A percentile compares a stretch with the other conserved stretches of the same genome.
Evolutionary conservation across 2,113 vertebrate genomes (phyloP).

Genomic region (Gymnobelideus leadbeateri): DNA sequence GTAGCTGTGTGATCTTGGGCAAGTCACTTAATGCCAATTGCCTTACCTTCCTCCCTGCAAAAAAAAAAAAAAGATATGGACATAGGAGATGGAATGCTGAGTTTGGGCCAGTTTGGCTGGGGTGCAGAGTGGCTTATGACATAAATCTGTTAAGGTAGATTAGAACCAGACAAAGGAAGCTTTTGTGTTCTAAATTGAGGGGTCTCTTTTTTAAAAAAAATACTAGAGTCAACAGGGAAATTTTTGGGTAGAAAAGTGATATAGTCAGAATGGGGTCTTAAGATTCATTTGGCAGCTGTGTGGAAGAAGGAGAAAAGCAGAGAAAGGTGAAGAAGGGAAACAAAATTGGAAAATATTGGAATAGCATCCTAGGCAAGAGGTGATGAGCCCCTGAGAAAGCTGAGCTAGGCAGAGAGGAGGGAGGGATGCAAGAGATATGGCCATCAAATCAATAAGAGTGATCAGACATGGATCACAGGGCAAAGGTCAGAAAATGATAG

Average conservation of each 20-base stretch:
- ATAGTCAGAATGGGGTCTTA: background rate
- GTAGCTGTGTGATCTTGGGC: too few relatives aligned
- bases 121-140: background rate
- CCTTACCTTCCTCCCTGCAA: too few relatives aligned
- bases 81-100: background rate
- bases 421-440: background rate
- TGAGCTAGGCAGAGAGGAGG: background rate
- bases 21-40: too few relatives aligned
- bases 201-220: background rate
- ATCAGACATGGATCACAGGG: background rate
- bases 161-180: background rate
- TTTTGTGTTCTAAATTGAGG: background rate
- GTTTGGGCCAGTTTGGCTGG: background rate
- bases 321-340: background rate
- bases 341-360: background rate
- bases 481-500: background rate
- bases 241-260: background rate
- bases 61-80: background rate
- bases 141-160: background rate
- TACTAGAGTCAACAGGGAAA: background rate
- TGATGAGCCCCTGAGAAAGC: background rate
- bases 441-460: background rate
- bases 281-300: background rate
- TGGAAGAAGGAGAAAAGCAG: background rate
- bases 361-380: background rate